These are phyloP conservation scores for Augochlorella aurata DNA, from an alignment of 2,888 invertebrate genomes.

Conservation along the genomic window DNA sequence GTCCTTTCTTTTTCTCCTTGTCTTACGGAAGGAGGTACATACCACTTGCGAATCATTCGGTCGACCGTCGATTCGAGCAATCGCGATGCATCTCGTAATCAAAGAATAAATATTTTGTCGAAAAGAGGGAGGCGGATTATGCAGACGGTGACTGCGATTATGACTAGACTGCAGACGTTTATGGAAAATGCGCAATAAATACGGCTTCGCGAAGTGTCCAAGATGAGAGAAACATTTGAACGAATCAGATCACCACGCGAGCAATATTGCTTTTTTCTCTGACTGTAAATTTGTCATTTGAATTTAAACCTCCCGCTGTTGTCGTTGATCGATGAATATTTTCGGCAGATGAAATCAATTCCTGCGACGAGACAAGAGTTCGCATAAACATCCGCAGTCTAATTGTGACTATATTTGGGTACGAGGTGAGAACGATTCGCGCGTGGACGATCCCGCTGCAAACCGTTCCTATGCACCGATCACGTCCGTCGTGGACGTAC, in stretches of 20 bases:
- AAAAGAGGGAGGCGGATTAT: constrained; percentile 46
- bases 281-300: not conserved
- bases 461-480: constrained; percentile 44
- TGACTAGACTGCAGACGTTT: constrained; percentile 40
- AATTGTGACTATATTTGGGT: constrained; percentile 18
- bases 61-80: constrained; percentile 61
- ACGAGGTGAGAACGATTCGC: constrained; percentile 13
- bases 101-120: constrained; percentile 62
- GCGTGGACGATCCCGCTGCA: not conserved
- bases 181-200: not conserved
- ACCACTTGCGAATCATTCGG: constrained; percentile 45
- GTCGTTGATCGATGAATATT: too few species aligned
- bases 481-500: constrained; percentile 46
- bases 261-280: not conserved
- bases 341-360: not conserved
- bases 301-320: too few species aligned
- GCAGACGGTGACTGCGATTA: constrained; percentile 43
- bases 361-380: not conserved
- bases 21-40: constrained; percentile 23
- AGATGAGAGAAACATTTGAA: not conserved
- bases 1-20: not conserved
- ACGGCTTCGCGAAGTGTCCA: not conserved
- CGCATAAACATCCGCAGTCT: constrained; percentile 20
- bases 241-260: not conserved
- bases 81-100: constrained; percentile 52